Evolutionary conservation across 2,888 invertebrate species (phyloP).

Genomic region (Stenolophus ochropezus): DNA sequence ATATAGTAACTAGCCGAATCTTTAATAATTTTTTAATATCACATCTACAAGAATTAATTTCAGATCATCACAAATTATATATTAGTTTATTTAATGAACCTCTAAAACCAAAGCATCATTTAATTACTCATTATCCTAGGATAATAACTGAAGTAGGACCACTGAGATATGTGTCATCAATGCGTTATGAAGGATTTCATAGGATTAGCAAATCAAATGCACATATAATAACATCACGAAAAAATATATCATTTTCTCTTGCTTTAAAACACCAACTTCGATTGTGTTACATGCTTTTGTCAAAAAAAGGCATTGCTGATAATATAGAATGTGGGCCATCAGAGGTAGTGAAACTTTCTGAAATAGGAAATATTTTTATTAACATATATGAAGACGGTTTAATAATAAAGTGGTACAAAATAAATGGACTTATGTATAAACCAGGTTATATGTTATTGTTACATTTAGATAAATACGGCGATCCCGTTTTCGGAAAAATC

Average conservation of each 20-base stretch:
- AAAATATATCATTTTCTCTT: slow-evolving; percentile 59
- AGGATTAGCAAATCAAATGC: slow-evolving; percentile 61
- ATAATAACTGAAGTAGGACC: slow-evolving; percentile 62
- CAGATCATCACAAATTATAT: slow-evolving; percentile 61
- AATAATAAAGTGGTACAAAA: neutral
- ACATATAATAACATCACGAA: slow-evolving; percentile 57
- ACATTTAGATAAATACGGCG: neutral
- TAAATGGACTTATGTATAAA: neutral
- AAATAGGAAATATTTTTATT: neutral
- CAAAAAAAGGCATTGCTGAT: neutral
- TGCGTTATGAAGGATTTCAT: slow-evolving; percentile 63
- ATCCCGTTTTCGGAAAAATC: neutral
- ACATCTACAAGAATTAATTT: slow-evolving; percentile 59
- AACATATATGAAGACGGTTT: neutral
- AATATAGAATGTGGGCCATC: neutral
- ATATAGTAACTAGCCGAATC: slow-evolving; percentile 48
- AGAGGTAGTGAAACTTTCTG: neutral
- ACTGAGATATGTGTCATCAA: slow-evolving; percentile 59
- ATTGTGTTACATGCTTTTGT: neutral
- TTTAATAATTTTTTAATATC: slow-evolving; percentile 33
- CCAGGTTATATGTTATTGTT: neutral
- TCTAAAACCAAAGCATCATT: slow-evolving; percentile 63
- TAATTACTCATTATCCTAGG: slow-evolving; percentile 62
- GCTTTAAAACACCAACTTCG: slow-evolving; percentile 44
- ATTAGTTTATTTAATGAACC: slow-evolving; percentile 54